Base-by-base conservation (phyloP, 2,888 invertebrate species). In the Sialis fuliginosa region DNA sequence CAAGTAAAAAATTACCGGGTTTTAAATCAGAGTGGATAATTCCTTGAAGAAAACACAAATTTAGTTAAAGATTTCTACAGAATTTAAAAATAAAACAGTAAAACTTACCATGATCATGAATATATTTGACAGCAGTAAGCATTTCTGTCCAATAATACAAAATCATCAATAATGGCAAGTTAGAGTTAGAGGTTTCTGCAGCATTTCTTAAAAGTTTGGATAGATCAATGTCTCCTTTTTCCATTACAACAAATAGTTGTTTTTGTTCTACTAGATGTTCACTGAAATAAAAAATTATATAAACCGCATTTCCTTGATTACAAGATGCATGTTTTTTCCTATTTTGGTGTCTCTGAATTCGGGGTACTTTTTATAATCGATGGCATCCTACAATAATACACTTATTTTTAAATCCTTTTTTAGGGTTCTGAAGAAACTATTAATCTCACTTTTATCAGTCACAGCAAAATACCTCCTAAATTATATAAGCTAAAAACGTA, bases 1-100 rank as follows among this genome's bases (percentile, higher is more conserved):
- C 86, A 59, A 91, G 71, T 39, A 97, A 71, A 65, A 97, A 98
- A 67, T 97, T 97, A 0, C 91, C 91, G 0, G 97, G 97, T 64
- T 97, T 97, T 54, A 97, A 67, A 66, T 98, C 97, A 0, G 92
- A 87, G 67, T 97, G 97, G 55, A 97, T 89, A 2, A 97, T 88
- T 46, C 88, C 91, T 89, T 59, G 10, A 61, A 60, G 53, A 46
- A 50, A 50, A 22, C 22, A 22, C 4, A 22, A 22, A 22, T 22
- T 22, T 22, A 22, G 22, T 22, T 22, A 22, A 4, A 22, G 22
- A 22, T 22, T 22, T 22, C 22, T 22, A 22, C 4, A 4, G 22
- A 30, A 41, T 10, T 41, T 6, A 12, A 41, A 41, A 22, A 13
- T 6, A n/a, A 41, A 43, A 43, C 4, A 30, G 10, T 22, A 30